Evolutionary conservation across 2,797 vertebrate species (phyloP).

Genomic region (Rachycentron canadum): DNA sequence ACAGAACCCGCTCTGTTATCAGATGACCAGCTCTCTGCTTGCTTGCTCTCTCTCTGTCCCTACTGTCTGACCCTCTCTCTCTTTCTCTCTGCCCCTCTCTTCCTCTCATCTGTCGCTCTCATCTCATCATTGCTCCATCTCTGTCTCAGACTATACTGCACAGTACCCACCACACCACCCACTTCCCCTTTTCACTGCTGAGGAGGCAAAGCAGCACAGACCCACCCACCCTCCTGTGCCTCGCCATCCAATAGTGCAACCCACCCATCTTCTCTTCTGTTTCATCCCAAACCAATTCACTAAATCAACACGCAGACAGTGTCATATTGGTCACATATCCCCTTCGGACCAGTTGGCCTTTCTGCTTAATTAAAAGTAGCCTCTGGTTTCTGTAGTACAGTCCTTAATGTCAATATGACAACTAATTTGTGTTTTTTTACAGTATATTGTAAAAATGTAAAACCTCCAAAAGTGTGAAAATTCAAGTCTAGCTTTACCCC

Average conservation of each 20-base stretch:
- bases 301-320: constrained; percentile 53
- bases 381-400: constrained; percentile 15
- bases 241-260: constrained; percentile 58
- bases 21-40: constrained; percentile 87
- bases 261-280: constrained; percentile 59
- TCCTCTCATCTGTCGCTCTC: constrained; percentile 77
- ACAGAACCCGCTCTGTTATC: constrained; percentile 90
- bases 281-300: constrained; percentile 45
- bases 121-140: constrained; percentile 78
- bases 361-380: constrained; percentile 53
- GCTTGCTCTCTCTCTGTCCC: constrained; percentile 72
- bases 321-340: constrained; percentile 56
- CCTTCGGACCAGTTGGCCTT: constrained; percentile 43
- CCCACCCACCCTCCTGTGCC: constrained; percentile 64
- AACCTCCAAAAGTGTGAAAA: constrained; percentile 42
- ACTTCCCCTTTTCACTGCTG: constrained; percentile 84
- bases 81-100: constrained; percentile 34
- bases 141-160: constrained; percentile 78
- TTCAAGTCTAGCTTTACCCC: constrained; percentile 37
- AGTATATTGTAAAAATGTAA: constrained; percentile 12
- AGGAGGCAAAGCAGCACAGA: constrained; percentile 73
- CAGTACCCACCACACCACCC: constrained; percentile 80
- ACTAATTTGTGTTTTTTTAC: constrained; percentile 16
- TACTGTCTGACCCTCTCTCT: constrained; percentile 70
- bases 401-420: constrained; percentile 21